Evolutionary conservation across 2,888 invertebrate genomes (phyloP), one percentile per base, ranked within the genome.

Genomic region (Stenchaetothrips biformis): DNA sequence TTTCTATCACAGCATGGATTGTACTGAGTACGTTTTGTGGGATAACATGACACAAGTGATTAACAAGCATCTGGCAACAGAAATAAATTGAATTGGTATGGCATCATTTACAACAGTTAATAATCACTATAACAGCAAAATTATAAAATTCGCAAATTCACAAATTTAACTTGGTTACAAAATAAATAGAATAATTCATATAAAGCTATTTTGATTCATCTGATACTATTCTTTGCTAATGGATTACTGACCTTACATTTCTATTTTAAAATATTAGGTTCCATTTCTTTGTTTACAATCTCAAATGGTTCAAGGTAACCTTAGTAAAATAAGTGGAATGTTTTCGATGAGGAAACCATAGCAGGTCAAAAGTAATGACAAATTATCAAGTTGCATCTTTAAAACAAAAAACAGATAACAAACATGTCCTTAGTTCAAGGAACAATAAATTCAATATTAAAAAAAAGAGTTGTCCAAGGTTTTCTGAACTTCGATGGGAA

Each of bases 1-100:
- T 67, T 21, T 67, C 67, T 67, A 67, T 67, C 67, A 67, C 67
- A 67, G 67, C 67, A 67, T 67, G 67, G 67, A 67, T 67, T 67
- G 67, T 67, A 67, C 67, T 67, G 21, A 67, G 67, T 67, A 67
- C 67, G 21, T 67, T 67, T 67, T n/a, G 67, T 67, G 67, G 67
- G 21, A 67, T 67, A 67, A 67, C 67, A 67, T 67, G 67, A 67
- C 67, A 67, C 67, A 67, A 37, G 37, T n/a, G 67, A 21, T 67
- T 67, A 67, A 67, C 67, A 67, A 67, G 67, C 62, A 62, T 13
- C 67, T 67, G 67, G 21, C 21, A 67, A 67, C 21, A 67, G 67
- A n/a, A 67, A 18, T 67, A 21, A 67, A 67, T 67, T 67, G 67
- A 67, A 67, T 67, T 67, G 67, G 67, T 67, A 67, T 67, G 67